Percentiles rank a stretch among this genome's conserved stretches.
phyloP scores from a whole-genome alignment of 2,888 invertebrate species.

The Drosophila parthenogenetica region DNA sequence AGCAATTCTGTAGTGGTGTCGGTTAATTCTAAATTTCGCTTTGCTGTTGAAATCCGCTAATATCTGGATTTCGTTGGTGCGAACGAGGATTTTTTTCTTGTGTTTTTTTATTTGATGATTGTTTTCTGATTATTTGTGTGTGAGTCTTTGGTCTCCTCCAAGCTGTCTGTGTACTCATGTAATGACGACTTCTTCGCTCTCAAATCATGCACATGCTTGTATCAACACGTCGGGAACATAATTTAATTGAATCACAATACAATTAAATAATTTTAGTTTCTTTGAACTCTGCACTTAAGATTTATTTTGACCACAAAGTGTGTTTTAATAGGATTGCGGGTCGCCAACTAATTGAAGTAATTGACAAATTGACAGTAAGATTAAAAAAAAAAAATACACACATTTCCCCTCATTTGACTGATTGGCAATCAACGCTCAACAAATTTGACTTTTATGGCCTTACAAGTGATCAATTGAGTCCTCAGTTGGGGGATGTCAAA shows the following conservation, averaged over 20 bases:
- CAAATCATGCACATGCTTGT: constrained; percentile 7
- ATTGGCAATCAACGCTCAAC: constrained; percentile 18
- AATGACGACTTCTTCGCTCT: constrained; percentile 36
- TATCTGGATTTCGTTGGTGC: constrained; percentile 61
- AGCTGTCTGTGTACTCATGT: constrained; percentile 18
- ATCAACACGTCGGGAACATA: constrained; percentile 6
- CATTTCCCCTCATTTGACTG: neutral
- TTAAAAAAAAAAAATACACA: neutral
- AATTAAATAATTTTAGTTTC: constrained; percentile 27
- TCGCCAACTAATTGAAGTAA: constrained; percentile 38
- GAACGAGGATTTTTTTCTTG: constrained; percentile 37
- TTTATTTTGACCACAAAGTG: constrained; percentile 12
- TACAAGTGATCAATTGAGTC: constrained; percentile 16
- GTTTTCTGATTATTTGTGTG: constrained; percentile 39
- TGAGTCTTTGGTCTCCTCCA: constrained; percentile 22
- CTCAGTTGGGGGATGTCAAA: neutral
- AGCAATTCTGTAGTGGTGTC: constrained; percentile 14
- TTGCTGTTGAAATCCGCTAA: constrained; percentile 45
- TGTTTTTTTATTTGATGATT: constrained; percentile 16
- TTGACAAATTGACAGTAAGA: constrained; percentile 10
- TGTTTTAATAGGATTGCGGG: constrained; percentile 19
- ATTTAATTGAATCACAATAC: constrained; percentile 28
- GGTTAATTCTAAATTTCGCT: constrained; percentile 45
- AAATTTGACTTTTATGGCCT: constrained; percentile 8
- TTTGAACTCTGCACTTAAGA: constrained; percentile 26